These are phyloP conservation scores for Rhinolophus ferrumequinum DNA, from an alignment of 2,113 vertebrate species.

Conservation along the genomic window DNA sequence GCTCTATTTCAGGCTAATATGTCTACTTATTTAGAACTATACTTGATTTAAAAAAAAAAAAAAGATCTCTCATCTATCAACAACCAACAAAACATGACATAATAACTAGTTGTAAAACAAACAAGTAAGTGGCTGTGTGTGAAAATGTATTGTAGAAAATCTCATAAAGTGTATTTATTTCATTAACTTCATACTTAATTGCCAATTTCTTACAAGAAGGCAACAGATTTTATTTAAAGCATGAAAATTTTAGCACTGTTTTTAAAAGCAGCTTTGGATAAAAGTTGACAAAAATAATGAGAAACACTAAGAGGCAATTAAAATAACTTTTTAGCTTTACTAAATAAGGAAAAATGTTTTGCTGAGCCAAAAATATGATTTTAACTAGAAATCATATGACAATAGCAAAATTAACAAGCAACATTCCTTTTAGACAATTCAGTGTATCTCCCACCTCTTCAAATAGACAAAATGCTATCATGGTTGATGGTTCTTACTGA, in stretches of 20 bases:
- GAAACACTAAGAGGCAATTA: background rate
- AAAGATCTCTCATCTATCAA: background rate
- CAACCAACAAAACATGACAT: background rate
- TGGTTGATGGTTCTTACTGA: background rate
- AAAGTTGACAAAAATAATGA: constrained; percentile 46
- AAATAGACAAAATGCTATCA: background rate
- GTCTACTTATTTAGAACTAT: background rate
- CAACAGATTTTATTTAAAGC: constrained; percentile 54
- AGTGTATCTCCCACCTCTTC: background rate
- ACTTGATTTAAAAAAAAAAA: background rate
- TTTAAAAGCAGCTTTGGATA: constrained; percentile 28
- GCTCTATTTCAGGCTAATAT: background rate
- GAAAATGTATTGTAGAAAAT: background rate
- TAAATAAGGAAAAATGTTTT: constrained; percentile 47
- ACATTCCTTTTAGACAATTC: background rate
- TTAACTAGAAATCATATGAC: constrained; percentile 38
- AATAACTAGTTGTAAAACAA: constrained; percentile 22
- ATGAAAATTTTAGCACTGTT: background rate
- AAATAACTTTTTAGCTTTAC: constrained; percentile 47
- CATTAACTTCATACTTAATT: constrained; percentile 22
- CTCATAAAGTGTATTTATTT: background rate
- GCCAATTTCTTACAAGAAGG: constrained; percentile 6
- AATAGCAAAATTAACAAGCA: background rate
- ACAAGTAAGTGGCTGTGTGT: background rate
- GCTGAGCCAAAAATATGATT: background rate